These are phyloP conservation scores for Chloropsis cyanopogon DNA, from an alignment of 2,113 vertebrate genomes.

Conservation along the genomic window DNA sequence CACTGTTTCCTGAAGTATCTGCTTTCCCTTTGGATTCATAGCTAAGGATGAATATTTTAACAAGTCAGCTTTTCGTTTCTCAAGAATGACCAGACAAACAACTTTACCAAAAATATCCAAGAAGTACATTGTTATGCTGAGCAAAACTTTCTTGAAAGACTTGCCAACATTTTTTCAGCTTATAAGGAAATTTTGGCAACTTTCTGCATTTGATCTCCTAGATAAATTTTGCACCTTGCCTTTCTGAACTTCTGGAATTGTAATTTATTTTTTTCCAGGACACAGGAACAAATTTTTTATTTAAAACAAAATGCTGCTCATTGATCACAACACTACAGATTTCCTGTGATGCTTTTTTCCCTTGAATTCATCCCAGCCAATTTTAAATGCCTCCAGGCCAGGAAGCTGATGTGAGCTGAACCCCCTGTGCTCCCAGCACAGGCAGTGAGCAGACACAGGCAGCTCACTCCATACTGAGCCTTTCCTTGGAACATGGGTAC, in stretches of 20 bases:
- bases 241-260: not conserved
- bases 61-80: not conserved
- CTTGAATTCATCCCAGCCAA: not conserved
- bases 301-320: not conserved
- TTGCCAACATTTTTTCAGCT: not conserved
- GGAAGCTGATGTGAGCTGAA: not conserved
- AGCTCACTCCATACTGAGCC: not conserved
- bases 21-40: conserved; percentile 83
- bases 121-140: not conserved
- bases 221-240: not conserved
- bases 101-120: not conserved
- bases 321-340: not conserved
- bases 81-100: not conserved
- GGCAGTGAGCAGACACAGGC: not conserved
- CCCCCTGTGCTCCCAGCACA: not conserved
- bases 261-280: not conserved
- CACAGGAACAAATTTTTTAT: not conserved
- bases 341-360: not conserved
- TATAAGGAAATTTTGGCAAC: not conserved
- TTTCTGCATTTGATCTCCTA: not conserved
- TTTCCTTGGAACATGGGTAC: accelerated
- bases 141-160: not conserved
- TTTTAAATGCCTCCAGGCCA: not conserved
- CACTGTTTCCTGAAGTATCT: conserved; percentile 81
- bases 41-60: conserved; percentile 57